Conservation (phyloP, 2,888 invertebrate genomes). For the Drosophila pegasa region DNA sequence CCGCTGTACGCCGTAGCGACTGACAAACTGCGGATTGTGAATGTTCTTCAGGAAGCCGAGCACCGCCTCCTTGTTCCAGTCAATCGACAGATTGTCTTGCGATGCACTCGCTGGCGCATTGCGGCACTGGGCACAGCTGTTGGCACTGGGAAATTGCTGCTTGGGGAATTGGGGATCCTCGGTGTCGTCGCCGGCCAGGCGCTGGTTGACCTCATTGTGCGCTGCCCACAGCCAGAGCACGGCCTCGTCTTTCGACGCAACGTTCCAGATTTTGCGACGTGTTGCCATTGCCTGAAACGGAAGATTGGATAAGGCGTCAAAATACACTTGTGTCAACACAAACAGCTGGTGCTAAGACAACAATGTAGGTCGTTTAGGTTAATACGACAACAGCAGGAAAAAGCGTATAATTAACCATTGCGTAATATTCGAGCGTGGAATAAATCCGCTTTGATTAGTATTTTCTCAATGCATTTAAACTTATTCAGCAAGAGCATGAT, state of each 20-base stretch:
- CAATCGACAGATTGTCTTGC: slow-evolving; percentile 47
- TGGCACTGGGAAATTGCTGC: slow-evolving; percentile 92
- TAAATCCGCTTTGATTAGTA: slow-evolving; percentile 8
- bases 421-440: slow-evolving; percentile 10
- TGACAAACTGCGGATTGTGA: slow-evolving; percentile 80
- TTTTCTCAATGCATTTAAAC: slow-evolving; percentile 13
- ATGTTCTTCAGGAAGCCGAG: slow-evolving; percentile 83
- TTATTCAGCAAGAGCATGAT: slow-evolving; percentile 37
- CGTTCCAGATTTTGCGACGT: slow-evolving; percentile 89
- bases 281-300: slow-evolving; percentile 90
- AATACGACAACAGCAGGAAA: slow-evolving; percentile 6
- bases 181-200: slow-evolving; percentile 93
- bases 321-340: slow-evolving; percentile 34
- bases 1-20: slow-evolving; percentile 78
- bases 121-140: slow-evolving; percentile 89
- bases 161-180: slow-evolving; percentile 97
- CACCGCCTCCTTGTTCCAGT: slow-evolving; percentile 83
- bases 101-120: slow-evolving; percentile 61
- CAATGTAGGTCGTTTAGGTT: background rate
- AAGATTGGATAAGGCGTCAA: slow-evolving; percentile 15
- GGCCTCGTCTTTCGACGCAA: slow-evolving; percentile 89
- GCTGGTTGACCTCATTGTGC: slow-evolving; percentile 96
- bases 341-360: slow-evolving; percentile 40
- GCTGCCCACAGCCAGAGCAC: slow-evolving; percentile 97
- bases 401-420: slow-evolving; percentile 11